Base-by-base conservation (phyloP, 2,113 vertebrate species). In the Sakesphorus luctuosus region DNA sequence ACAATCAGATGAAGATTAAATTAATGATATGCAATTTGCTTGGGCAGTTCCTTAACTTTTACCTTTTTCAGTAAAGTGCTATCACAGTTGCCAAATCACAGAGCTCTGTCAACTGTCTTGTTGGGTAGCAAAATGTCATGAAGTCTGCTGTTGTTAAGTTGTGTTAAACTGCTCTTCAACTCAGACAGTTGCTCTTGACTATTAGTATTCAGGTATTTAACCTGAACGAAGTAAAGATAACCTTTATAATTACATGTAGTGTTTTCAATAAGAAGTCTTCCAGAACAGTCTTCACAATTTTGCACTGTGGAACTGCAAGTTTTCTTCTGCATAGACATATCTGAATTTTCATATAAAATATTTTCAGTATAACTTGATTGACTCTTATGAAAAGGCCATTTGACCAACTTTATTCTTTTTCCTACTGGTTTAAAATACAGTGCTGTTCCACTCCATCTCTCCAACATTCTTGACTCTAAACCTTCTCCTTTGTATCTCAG, bases 321-420 rank as follows among this genome's bases (percentile, higher is more conserved):
- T 66, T 94, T 74, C 31, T 81, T 9, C 50, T 66, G 28, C 25
- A 35, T 81, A 78, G 84, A 49, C 9, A 26, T 50, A 47, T 21
- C 8, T 46, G 43, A 93, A 31, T 55, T 63, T 71, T 76, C 11
- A 46, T 47, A 38, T 24, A 33, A 86, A 66, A 49, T 43, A 0
- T 67, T 89, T 94, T 73, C 46, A 84, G 13, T 1, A 4, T 28
- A 76, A 72, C 7, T 61, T 20, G 7, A 9, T 4, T 18, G 18
- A 6, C 18, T 72, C 18, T 72, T 75, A 26, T 10, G 13, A 53
- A 83, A 88, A 68, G 35, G 1, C 2, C 10, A 56, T 52, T 46
- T 1, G 1, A 62, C n/a, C 10, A 77, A 12, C 0, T 8, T 43
- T 11, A 9, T 33, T 38, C 21, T 33, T n/a, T 12, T 12, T 21